Conservation (phyloP, 1,140 invertebrate genomes). For the Anthonomus grandis region DNA sequence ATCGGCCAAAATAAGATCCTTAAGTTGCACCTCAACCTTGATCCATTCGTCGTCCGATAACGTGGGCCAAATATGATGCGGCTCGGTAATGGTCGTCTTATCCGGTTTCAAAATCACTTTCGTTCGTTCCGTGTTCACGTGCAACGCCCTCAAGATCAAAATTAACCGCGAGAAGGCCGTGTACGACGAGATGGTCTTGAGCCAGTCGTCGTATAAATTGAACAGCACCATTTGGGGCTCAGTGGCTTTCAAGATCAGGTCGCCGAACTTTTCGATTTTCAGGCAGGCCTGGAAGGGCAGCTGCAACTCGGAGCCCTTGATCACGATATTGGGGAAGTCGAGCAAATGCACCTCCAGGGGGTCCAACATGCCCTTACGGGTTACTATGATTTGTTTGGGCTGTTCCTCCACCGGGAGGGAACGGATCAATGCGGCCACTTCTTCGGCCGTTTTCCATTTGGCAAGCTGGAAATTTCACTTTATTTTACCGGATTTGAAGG, state of each 20-base stretch:
- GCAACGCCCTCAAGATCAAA: slow-evolving; percentile 91
- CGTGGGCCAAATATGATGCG: slow-evolving; percentile 99
- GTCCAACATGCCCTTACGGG: slow-evolving; percentile 98
- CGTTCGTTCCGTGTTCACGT: slow-evolving; percentile 98
- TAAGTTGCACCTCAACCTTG: slow-evolving; percentile 96
- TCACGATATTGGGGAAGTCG: slow-evolving; percentile 99
- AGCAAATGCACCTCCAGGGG: slow-evolving; percentile 97
- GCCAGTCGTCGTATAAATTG: slow-evolving; percentile 99
- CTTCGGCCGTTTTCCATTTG: slow-evolving; percentile 99
- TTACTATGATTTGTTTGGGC: slow-evolving; percentile 99
- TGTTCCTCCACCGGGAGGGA: slow-evolving; percentile 99
- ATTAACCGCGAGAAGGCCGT: slow-evolving; percentile 95
- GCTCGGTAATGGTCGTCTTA: slow-evolving; percentile 97
- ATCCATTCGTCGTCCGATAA: slow-evolving; percentile 99
- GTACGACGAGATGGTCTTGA: slow-evolving; percentile 94
- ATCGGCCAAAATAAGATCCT: slow-evolving; percentile 97
- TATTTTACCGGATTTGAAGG: too few species aligned
- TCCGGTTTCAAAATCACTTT: slow-evolving; percentile 99
- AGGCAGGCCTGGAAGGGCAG: slow-evolving; percentile 98
- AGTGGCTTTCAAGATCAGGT: slow-evolving; percentile 97
- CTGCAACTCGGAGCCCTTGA: slow-evolving; percentile 98
- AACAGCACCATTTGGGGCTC: slow-evolving; percentile 99
- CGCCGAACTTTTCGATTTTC: slow-evolving; percentile 99
- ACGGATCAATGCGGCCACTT: slow-evolving; percentile 98
- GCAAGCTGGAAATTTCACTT: slow-evolving; percentile 82